A percentile compares a stretch with the other conserved stretches of the same genome.
Evolutionary conservation across 1,140 invertebrate species (phyloP).

Genomic region (Leptopilina boulardi): DNA sequence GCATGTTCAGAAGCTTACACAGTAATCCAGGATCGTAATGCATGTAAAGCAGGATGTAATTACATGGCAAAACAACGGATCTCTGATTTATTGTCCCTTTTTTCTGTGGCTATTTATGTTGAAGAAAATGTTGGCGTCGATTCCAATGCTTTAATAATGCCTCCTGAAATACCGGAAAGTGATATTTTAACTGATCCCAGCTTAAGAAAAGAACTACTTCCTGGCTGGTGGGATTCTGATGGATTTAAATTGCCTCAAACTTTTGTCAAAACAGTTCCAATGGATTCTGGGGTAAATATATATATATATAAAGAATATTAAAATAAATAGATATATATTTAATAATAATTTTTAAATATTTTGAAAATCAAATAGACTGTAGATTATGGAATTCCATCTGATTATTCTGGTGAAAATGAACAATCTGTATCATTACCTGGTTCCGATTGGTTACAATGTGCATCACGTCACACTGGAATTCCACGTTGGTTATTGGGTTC

Average conservation of each 20-base stretch:
- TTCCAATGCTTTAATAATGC: slow-evolving; percentile 65
- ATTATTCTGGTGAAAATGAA: slow-evolving; percentile 63
- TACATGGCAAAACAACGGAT: slow-evolving; percentile 69
- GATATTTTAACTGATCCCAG: slow-evolving; percentile 72
- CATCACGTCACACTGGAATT: slow-evolving; percentile 76
- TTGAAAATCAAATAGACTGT: slow-evolving; percentile 51
- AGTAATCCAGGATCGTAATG: slow-evolving; percentile 61
- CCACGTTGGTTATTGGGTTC: slow-evolving; percentile 75
- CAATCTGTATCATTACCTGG: slow-evolving; percentile 55
- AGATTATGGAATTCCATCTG: slow-evolving; percentile 64
- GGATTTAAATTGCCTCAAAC: slow-evolving; percentile 73
- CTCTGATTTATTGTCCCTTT: slow-evolving; percentile 59
- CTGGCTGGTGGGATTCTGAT: slow-evolving; percentile 70
- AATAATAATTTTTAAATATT: slow-evolving; percentile 20
- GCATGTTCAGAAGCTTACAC: slow-evolving; percentile 72
- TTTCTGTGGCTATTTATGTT: slow-evolving; percentile 63
- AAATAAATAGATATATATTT: not conserved
- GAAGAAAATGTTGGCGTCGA: slow-evolving; percentile 59
- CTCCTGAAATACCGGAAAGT: slow-evolving; percentile 68
- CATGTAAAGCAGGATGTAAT: slow-evolving; percentile 69
- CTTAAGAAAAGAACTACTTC: slow-evolving; percentile 68
- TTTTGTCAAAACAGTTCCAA: slow-evolving; percentile 72
- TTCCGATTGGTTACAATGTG: slow-evolving; percentile 76
- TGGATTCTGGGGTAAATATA: slow-evolving; percentile 60
- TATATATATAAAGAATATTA: not conserved